Conservation (phyloP, 1,140 invertebrate genomes). For the Eumeta japonica region DNA sequence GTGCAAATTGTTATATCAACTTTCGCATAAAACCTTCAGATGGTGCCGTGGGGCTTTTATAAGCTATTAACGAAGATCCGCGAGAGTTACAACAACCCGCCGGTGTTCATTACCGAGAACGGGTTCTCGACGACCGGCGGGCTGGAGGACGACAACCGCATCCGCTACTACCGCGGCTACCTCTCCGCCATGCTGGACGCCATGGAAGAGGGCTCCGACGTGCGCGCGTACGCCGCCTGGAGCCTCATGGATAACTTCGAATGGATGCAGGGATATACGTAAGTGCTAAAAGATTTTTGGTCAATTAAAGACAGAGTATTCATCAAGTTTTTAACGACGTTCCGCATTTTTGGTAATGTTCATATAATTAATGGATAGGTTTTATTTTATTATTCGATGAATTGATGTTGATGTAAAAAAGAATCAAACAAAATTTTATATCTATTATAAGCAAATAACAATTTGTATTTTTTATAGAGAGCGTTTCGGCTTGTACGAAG, state of each 20-base stretch:
- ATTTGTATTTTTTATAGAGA: conserved; percentile 59
- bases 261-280: conserved; percentile 56
- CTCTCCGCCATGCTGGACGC: conserved; percentile 44
- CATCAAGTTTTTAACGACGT: no score
- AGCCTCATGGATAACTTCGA: no score
- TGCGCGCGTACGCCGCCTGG: no score
- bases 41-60: conserved; percentile 9
- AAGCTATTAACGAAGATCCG: conserved; percentile 28
- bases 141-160: conserved; percentile 25
- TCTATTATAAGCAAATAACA: no score
- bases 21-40: not conserved
- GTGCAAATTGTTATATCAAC: not conserved
- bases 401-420: no score
- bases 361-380: no score
- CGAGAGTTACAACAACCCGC: conserved; percentile 29
- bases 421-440: no score
- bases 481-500: conserved; percentile 71
- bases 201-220: no score
- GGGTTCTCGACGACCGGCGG: conserved; percentile 36
- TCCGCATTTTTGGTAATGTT: no score
- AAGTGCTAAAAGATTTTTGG: no score
- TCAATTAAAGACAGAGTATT: no score
- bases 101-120: conserved; percentile 32
- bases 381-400: no score
- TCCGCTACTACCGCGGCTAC: conserved; percentile 53